Evolutionary conservation across 2,888 invertebrate genomes (phyloP).

Genomic region (Pediacus dermestoides): DNA sequence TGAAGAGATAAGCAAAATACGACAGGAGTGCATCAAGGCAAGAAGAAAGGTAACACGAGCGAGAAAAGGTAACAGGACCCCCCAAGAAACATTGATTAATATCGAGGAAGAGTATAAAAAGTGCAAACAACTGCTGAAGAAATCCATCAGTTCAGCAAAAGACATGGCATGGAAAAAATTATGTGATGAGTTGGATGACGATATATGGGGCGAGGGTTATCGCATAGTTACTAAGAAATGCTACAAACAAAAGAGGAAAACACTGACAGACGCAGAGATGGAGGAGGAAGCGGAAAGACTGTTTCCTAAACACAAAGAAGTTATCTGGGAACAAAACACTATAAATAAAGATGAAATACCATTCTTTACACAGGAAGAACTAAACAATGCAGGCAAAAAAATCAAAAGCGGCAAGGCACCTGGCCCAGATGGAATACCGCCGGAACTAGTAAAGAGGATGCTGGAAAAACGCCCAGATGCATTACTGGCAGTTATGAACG

Average conservation of each 20-base stretch:
- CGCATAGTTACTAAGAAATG: constrained; percentile 7
- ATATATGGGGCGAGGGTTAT: constrained; percentile 16
- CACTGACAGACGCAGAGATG: background rate
- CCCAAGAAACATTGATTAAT: background rate
- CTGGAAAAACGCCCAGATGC: background rate
- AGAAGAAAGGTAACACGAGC: constrained; percentile 4
- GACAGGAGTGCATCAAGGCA: constrained; percentile 4
- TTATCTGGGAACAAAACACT: background rate
- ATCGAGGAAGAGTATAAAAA: background rate
- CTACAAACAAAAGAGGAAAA: background rate
- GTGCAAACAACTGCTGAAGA: constrained; percentile 4
- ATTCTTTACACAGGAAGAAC: constrained; percentile 19
- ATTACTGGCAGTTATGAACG: no score
- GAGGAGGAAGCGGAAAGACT: constrained; percentile 6
- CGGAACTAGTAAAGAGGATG: constrained; percentile 9
- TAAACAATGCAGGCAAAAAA: constrained; percentile 9
- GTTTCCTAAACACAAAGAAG: constrained; percentile 6
- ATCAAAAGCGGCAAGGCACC: constrained; percentile 17
- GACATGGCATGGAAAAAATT: constrained; percentile 10
- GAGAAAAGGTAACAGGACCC: constrained; percentile 3
- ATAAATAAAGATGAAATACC: background rate
- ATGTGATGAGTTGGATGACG: constrained; percentile 9
- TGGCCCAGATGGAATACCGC: constrained; percentile 17
- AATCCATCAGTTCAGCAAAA: constrained; percentile 8
- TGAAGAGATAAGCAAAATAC: constrained; percentile 2